Base-by-base conservation (phyloP, 2,888 invertebrate genomes). In the Drosophila anomelani region DNA sequence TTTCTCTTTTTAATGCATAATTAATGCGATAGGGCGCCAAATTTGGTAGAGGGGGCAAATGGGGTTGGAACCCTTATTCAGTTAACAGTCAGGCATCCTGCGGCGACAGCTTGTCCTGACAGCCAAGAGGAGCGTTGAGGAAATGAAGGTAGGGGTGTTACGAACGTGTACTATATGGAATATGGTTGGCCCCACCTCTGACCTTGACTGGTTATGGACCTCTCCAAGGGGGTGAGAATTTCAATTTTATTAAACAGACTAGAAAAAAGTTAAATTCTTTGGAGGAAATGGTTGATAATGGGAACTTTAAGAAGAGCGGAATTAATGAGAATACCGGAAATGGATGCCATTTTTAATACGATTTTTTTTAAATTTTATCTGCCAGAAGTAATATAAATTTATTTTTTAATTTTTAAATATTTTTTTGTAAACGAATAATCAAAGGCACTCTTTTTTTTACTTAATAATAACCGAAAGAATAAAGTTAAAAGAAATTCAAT, bases 1-100 rank as follows among this genome's bases (percentile, higher is more conserved):
- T 70, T 72, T 77, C 62, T 34, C 66, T 46, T 72, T 67, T 55
- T 69, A 62, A 68, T 77, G 77, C 69, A 77, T 81, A 79, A 79
- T 77, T 84, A 64, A 84, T 79, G 58, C 66, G 63, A 79, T 84
- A 72, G 54, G 46, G 51, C 20, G 51, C 51, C 51, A 53, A 53
- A 53, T 36, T 53, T 15, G 51, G 20, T 0, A 4, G 7, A 4
- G n/a, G n/a, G 47, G 49, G 10, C 3, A 7, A 17, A 20, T 10
- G 39, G 39, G 39, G 47, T 4, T 32, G 12, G n/a, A 47, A 20
- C 46, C 61, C 61, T 34, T 63, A 23, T 47, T 60, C 20, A 38
- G 46, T 63, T 46, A 63, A 63, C 44, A 59, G 46, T 12, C 61
- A 34, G 15, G 13, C 46, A 29, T 47, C 46, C 57, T 57, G 26